These are phyloP conservation scores for Enteromius trimaculatus DNA, from an alignment of 2,797 vertebrate genomes.

Conservation along the genomic window DNA sequence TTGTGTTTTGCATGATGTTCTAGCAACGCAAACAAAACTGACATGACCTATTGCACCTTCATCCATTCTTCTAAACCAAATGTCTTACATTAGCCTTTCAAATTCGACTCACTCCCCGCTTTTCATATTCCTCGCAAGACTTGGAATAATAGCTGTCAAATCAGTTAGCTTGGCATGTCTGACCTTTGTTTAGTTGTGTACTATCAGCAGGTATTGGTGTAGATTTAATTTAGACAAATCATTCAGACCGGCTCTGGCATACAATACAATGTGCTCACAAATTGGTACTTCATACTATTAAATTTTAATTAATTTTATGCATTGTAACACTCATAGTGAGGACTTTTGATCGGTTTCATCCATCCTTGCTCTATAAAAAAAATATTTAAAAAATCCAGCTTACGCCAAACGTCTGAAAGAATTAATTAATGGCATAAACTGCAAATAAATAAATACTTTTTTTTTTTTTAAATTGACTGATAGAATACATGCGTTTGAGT, in stretches of 20 bases:
- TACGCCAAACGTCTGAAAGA: background rate
- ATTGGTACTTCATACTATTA: background rate
- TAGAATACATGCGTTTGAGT: background rate
- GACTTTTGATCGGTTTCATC: background rate
- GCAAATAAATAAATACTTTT: too few relatives aligned
- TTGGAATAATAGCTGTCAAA: constrained; percentile 54
- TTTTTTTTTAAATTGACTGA: background rate
- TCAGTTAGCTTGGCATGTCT: constrained; percentile 45
- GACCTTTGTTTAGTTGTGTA: constrained; percentile 58
- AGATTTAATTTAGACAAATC: constrained; percentile 21
- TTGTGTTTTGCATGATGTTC: constrained; percentile 17
- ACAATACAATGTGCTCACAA: background rate
- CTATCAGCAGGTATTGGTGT: constrained; percentile 45
- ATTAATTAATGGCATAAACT: background rate
- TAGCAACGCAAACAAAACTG: constrained; percentile 40
- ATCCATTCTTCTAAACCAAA: constrained; percentile 41
- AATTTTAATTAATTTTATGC: background rate
- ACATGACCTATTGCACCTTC: constrained; percentile 52
- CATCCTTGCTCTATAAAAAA: background rate
- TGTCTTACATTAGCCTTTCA: constrained; percentile 57
- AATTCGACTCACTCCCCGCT: constrained; percentile 38
- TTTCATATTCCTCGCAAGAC: constrained; percentile 45
- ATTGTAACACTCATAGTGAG: background rate
- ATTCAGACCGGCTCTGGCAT: background rate
- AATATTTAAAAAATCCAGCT: background rate